Base-by-base conservation (phyloP, 2,797 vertebrate species). In the Galagoides demidoff region DNA sequence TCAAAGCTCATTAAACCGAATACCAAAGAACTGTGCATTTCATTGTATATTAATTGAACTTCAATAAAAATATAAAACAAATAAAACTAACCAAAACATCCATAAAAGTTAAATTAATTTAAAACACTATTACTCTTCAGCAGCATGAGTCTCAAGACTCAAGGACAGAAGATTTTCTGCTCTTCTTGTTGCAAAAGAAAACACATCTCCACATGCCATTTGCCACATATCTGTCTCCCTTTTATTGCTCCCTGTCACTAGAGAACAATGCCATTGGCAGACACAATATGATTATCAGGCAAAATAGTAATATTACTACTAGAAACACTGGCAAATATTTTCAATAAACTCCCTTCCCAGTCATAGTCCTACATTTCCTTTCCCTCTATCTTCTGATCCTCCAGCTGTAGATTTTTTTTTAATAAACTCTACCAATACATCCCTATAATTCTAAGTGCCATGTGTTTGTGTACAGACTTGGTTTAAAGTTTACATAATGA, bases 301-400 rank as follows among this genome's bases (percentile, higher is more conserved):
- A 93, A 95, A 92, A 96, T 68, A 96, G 97, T 96, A 97, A 97
- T 96, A 96, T 97, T 97, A 90, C 96, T 94, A 73, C 73, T 97
- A 89, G 95, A 96, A 95, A 96, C 77, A 76, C 55, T 68, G 52
- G 81, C 89, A 93, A 83, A 76, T 94, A 78, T 95, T 90, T 91
- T 71, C 73, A 92, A 45, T 63, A 92, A 92, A 95, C 79, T 85
- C 43, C 37, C 45, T 94, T 86, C 82, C 83, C 78, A 66, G 9
- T 90, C 91, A 43, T 27, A 61, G 49, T 52, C 49, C 88, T 25
- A 22, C n/a, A 63, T 78, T 93, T 91, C 43, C 88, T 94, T 94
- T 94, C 77, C 87, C 63, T 68, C 83, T 66, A 0, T 76, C 49
- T 66, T 64, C 88, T 87, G 92, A 91, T 43, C 74, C 29, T 39